Evolutionary conservation across 2,113 vertebrate species (phyloP).

Genomic region (Rousettus leschenaultii): DNA sequence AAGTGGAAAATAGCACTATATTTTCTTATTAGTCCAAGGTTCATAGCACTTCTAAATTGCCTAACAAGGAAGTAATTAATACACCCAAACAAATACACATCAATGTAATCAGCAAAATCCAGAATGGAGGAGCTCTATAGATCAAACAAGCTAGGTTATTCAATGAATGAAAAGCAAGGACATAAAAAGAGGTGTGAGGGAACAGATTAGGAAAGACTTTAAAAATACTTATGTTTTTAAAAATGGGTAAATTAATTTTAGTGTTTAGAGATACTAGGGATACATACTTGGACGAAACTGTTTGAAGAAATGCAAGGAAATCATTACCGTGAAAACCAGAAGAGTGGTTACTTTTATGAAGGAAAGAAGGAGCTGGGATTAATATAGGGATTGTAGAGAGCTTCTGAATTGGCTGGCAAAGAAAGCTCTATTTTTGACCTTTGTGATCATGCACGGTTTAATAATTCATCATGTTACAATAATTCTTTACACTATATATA

Average conservation of each 20-base stretch:
- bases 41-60: slow-evolving; percentile 1
- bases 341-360: background rate
- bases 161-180: background rate
- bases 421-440: background rate
- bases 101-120: background rate
- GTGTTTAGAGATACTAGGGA: background rate
- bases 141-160: background rate
- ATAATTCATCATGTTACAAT: background rate
- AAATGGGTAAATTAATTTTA: background rate
- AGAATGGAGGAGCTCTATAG: background rate
- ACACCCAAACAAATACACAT: background rate
- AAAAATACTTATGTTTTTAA: background rate
- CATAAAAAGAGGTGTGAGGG: background rate
- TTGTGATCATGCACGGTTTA: background rate
- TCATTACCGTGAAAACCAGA: background rate
- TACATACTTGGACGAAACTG: background rate
- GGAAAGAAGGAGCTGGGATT: background rate
- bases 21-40: slow-evolving; percentile 20
- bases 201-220: background rate
- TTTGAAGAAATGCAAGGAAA: background rate
- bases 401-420: background rate
- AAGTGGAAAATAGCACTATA: background rate
- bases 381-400: background rate
- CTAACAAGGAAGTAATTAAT: slow-evolving; percentile 47
- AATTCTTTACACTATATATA: background rate